Evolutionary conservation across 2,888 invertebrate genomes (phyloP), one percentile per base, ranked within the genome.

Genomic region (Trichogramma evanescens): DNA sequence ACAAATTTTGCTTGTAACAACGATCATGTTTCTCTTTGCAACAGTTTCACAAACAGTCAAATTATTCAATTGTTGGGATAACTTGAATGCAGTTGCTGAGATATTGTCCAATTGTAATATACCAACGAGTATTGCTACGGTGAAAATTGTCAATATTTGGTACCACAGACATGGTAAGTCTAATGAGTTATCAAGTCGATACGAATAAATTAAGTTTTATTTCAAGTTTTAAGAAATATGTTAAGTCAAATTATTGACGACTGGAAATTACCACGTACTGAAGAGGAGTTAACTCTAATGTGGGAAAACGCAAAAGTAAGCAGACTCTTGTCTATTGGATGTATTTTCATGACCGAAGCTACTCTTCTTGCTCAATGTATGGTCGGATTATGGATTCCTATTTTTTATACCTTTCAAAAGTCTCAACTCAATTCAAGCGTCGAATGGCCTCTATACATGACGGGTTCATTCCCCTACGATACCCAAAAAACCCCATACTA

Each of bases 401-500:
- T 54, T 13, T 55, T 50, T 13, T 40, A 50, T 6, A 13, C 10
- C 1, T 10, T 56, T 2, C 10, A 10, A 48, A 51, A 55, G 10
- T 38, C 49, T 0, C 44, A 9, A 9, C 7, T 26, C 5, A 41
- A 5, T 6, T 56, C 53, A 5, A 53, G 42, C 7, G 7, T 50
- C 46, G 64, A 44, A 59, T 66, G 65, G 61, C 66, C 63, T 5
- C 13, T 58, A 4, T 64, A 63, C 46, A 58, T 66, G 57, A 26
- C 51, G 0, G 65, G 66, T 42, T 66, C 67, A 10, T 74, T 71
- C 59, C 72, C 72, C 0, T 74, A 68, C 59, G 61, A 74, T 13
- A 66, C 67, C 0, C 65, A 61, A 26, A 64, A 57, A 6, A 66
- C 66, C 49, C 65, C 67, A 2, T 59, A 63, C 50, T 74, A 67